These are phyloP conservation scores for Catalaphyllia jardinei DNA, from an alignment of 64 coral and sea anemone species.

Conservation along the genomic window DNA sequence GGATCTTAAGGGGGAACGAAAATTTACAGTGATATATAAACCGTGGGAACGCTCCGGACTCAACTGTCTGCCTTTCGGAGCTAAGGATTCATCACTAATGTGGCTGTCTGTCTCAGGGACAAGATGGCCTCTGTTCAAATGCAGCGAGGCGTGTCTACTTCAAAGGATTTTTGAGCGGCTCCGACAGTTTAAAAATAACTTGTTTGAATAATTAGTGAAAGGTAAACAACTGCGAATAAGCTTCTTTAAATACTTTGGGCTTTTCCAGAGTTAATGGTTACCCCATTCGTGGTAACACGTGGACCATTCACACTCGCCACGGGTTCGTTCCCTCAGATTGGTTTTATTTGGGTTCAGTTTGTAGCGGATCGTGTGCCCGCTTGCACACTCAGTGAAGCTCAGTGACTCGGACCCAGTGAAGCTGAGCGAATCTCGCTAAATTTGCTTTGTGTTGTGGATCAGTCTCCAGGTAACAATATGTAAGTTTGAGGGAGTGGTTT, in stretches of 20 bases:
- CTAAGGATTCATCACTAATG: neutral
- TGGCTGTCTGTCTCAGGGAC: constrained; percentile 4
- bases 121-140: constrained; percentile 26
- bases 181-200: neutral
- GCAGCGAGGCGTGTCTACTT: constrained; percentile 15
- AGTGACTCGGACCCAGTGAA: too few species aligned
- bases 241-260: neutral
- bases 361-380: too few species aligned
- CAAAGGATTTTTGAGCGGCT: neutral
- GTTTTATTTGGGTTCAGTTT: too few species aligned
- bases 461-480: too few species aligned
- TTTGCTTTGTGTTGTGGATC: too few species aligned
- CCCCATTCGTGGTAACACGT: too few species aligned
- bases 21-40: neutral
- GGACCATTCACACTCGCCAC: too few species aligned
- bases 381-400: too few species aligned
- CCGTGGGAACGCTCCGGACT: neutral
- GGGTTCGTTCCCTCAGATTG: too few species aligned
- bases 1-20: neutral
- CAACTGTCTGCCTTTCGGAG: neutral
- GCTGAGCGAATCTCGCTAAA: too few species aligned
- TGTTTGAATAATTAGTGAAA: constrained; percentile 31
- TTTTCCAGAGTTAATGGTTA: too few species aligned
- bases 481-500: too few species aligned
- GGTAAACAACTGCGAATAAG: neutral